phyloP scores from a whole-genome alignment of 2,113 vertebrate genomes.

The Chionodraco myersi region DNA sequence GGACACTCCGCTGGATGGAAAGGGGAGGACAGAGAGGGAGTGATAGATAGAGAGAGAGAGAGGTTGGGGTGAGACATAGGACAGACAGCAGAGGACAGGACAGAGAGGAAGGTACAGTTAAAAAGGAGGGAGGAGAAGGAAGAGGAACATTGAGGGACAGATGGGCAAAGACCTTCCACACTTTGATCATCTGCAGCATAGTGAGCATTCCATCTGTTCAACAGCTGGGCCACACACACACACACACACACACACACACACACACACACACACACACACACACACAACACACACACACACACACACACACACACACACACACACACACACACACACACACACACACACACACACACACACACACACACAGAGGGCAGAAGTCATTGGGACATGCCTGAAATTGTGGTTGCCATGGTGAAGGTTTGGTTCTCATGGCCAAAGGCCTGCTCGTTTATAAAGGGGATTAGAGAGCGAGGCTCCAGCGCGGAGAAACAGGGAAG shows the following conservation, averaged over 20 bases:
- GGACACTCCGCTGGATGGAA: slow-evolving; percentile 38
- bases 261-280: slow-evolving; percentile 32
- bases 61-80: slow-evolving; percentile 9
- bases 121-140: slow-evolving; percentile 26
- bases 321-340: too few species aligned
- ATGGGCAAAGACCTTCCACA: slow-evolving; percentile 62
- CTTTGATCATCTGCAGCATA: slow-evolving; percentile 76
- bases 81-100: slow-evolving; percentile 25
- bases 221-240: slow-evolving; percentile 64
- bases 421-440: slow-evolving; percentile 75
- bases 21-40: neutral
- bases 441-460: slow-evolving; percentile 62
- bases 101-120: slow-evolving; percentile 4
- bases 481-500: slow-evolving; percentile 14
- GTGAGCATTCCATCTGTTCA: slow-evolving; percentile 80
- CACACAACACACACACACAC: too few species aligned
- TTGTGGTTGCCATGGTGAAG: slow-evolving; percentile 75
- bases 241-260: too few species aligned
- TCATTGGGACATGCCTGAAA: slow-evolving; percentile 70
- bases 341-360: neutral
- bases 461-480: slow-evolving; percentile 52
- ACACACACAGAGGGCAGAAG: slow-evolving; percentile 16
- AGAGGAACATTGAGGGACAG: slow-evolving; percentile 47
- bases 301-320: too few species aligned
- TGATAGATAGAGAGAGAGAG: slow-evolving; percentile 8